Base-by-base conservation (phyloP, 2,113 vertebrate species). In the Istiophorus platypterus region DNA sequence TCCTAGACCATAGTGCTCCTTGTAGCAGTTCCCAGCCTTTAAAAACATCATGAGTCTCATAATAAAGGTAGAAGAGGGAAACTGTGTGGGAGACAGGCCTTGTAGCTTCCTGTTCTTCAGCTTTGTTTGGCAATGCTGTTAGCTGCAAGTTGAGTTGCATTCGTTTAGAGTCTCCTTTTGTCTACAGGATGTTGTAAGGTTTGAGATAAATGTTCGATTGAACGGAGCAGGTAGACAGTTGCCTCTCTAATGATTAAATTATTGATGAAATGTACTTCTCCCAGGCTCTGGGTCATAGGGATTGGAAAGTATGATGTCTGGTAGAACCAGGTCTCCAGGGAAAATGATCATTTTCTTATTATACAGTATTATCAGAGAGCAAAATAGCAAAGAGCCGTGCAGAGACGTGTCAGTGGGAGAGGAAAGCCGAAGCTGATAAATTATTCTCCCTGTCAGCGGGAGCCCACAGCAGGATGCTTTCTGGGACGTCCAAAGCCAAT, bases 161-260 rank as follows among this genome's bases (percentile, higher is more conserved):
- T 76, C 67, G n/a, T 18, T 2, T 2, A 11, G 18, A 54, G 49
- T 66, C 6, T 62, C 27, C 26, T 70, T 73, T 64, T 75, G 57
- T 71, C 22, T 15, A 4, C 14, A 17, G 10, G n/a, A 63, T 51
- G 39, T 26, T 61, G 5, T 17, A 47, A 4, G 1, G 17, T 45
- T 83, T 41, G 68, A 87, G 51, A 71, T 78, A 62, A 66, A 89
- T 61, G 61, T 65, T 47, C 24, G 72, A 62, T 74, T 90, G 51
- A 83, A n/a, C 29, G 41, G 51, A 51, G 34, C 51, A 47, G 72
- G 52, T 62, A 58, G 63, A 85, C 57, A 64, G 52, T 75, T 66
- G 20, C 67, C 57, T 73, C 26, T 71, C 34, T 56, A 26, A 58
- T 1, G 26, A 67, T 66, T 82, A 9, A 81, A 84, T 86, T 80